Percentiles rank a stretch among this genome's conserved stretches.
Evolutionary conservation across 1,140 invertebrate species (phyloP).

Genomic region (Zeugodacus cucurbitae): DNA sequence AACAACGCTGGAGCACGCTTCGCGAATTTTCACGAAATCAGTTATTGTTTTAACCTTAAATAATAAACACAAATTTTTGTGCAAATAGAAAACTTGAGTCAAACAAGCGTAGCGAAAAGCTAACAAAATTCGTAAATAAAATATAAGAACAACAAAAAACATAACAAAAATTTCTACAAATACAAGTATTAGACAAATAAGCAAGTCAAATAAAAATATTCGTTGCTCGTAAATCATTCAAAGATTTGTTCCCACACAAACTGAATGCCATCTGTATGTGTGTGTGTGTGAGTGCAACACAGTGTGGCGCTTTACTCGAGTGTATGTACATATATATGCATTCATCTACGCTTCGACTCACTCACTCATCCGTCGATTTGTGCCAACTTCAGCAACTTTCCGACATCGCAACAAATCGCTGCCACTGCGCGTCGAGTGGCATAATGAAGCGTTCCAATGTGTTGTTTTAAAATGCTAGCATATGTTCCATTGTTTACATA

Average conservation of each 20-base stretch:
- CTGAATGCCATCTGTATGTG: not conserved
- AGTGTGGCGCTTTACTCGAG: no score
- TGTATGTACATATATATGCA: not conserved
- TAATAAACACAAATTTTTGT: conserved; percentile 4
- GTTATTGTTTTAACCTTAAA: not conserved
- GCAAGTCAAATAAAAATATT: conserved; percentile 18
- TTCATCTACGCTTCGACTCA: not conserved
- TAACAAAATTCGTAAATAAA: not conserved
- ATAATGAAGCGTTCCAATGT: not conserved
- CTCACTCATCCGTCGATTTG: conserved; percentile 13
- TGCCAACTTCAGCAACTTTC: not conserved
- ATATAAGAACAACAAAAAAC: not conserved
- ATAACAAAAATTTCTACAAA: not conserved
- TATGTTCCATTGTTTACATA: not conserved
- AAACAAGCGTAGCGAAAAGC: not conserved
- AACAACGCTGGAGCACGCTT: not conserved
- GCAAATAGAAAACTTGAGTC: not conserved
- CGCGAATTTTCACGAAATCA: conserved; percentile 4
- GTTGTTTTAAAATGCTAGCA: not conserved
- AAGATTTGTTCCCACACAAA: conserved; percentile 11
- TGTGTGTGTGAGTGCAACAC: not conserved
- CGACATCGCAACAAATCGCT: not conserved
- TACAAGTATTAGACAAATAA: conserved; percentile 23
- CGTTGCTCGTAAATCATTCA: not conserved
- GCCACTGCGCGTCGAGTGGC: not conserved